Conservation (phyloP, 2,113 vertebrate genomes). For the Salvelinus fontinalis region DNA sequence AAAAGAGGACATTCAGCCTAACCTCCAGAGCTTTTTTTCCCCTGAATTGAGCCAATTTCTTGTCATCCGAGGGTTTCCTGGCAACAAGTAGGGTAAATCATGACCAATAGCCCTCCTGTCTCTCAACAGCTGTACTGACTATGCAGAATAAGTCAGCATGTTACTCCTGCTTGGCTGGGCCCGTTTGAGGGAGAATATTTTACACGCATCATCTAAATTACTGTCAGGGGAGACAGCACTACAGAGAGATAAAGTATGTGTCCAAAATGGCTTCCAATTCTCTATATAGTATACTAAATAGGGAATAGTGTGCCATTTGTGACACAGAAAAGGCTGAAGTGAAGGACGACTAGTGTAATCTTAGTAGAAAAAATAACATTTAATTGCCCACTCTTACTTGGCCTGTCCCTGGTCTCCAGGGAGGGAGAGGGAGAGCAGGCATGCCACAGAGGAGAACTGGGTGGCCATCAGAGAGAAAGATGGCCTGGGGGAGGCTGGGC, state of each 20-base stretch:
- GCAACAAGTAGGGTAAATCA: conserved; percentile 38
- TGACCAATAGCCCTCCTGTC: conserved; percentile 31
- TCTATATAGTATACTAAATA: too few relatives aligned
- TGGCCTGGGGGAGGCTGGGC: background rate
- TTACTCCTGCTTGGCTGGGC: conserved; percentile 20
- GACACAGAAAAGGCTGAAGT: conserved; percentile 21
- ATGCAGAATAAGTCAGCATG: conserved; percentile 34
- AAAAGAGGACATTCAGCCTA: conserved; percentile 41
- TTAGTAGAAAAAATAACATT: conserved; percentile 48
- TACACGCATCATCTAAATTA: conserved; percentile 51
- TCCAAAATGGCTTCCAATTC: too few relatives aligned
- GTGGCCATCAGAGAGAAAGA: conserved; percentile 37
- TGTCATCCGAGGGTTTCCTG: conserved; percentile 48
- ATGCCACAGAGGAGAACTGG: conserved; percentile 39
- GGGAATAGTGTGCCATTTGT: background rate
- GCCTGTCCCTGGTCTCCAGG: conserved; percentile 27
- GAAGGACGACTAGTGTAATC: conserved; percentile 36
- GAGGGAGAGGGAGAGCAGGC: conserved; percentile 23
- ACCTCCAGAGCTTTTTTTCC: conserved; percentile 43
- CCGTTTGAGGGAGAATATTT: conserved; percentile 32
- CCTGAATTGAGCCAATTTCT: conserved; percentile 40
- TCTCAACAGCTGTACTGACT: conserved; percentile 28
- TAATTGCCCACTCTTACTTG: conserved; percentile 59
- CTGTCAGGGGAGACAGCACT: conserved; percentile 29
- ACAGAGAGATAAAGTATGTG: too few relatives aligned